Evolutionary conservation across 2,888 invertebrate genomes (phyloP).

Genomic region (Cantharis lateralis): DNA sequence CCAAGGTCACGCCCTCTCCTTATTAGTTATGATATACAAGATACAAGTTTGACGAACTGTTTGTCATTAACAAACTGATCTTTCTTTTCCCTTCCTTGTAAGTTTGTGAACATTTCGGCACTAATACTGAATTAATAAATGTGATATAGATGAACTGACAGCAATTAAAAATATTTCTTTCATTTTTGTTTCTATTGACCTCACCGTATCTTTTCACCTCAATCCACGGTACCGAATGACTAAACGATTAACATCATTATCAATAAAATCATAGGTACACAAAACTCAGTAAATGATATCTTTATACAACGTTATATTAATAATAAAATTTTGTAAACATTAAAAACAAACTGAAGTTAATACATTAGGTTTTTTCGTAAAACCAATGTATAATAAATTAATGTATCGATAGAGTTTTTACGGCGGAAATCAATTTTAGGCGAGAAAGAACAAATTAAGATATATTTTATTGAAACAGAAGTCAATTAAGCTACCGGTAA

Average conservation of each 20-base stretch:
- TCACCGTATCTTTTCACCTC: too few relatives aligned
- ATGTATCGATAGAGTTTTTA: neutral
- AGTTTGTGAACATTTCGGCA: too few relatives aligned
- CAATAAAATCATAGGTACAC: neutral
- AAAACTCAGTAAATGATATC: neutral
- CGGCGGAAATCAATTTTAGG: neutral
- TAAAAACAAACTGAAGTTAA: neutral
- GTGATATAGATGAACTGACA: too few relatives aligned
- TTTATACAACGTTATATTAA: neutral
- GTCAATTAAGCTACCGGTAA: neutral
- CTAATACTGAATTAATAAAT: too few relatives aligned
- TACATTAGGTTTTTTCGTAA: neutral
- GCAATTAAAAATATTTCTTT: too few relatives aligned
- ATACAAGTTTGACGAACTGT: too few relatives aligned
- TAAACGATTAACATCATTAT: neutral
- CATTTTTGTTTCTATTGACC: too few relatives aligned
- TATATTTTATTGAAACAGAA: neutral
- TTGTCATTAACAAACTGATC: too few relatives aligned
- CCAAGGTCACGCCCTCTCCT: too few relatives aligned
- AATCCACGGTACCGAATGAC: neutral
- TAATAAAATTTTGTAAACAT: neutral
- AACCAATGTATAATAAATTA: neutral
- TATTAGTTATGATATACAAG: too few relatives aligned
- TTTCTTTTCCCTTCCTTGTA: too few relatives aligned
- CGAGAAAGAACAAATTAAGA: neutral